A percentile compares a stretch with the other conserved stretches of the same genome.
These are phyloP conservation scores for Cinara cedri DNA, from an alignment of 2,888 invertebrate species.

Conservation along the genomic window DNA sequence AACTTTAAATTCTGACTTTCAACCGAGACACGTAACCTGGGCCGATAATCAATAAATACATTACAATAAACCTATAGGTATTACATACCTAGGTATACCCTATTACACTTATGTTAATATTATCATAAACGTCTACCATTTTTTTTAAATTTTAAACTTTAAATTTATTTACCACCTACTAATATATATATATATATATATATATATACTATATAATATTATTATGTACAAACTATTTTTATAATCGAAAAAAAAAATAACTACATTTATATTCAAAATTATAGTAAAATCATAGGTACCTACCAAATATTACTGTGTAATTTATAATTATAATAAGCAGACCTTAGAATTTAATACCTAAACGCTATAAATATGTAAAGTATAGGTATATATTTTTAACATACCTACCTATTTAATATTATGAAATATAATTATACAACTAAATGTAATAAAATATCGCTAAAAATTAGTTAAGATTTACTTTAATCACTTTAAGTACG, in stretches of 20 bases:
- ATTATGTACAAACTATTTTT: constrained; percentile 32
- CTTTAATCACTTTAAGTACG: background rate
- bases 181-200: too few species aligned
- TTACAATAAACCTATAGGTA: background rate
- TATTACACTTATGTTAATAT: background rate
- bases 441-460: background rate
- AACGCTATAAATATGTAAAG: background rate
- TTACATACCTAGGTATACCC: background rate
- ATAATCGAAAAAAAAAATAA: background rate
- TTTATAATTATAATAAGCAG: background rate
- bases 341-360: background rate
- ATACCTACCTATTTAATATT: background rate
- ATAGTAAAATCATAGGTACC: too few species aligned
- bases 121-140: background rate
- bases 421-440: background rate
- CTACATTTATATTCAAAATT: too few species aligned
- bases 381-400: background rate
- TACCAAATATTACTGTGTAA: background rate
- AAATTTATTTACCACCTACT: background rate
- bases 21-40: constrained; percentile 59
- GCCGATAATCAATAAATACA: constrained; percentile 57
- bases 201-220: too few species aligned
- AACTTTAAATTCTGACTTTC: constrained; percentile 60
- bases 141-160: background rate
- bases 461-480: background rate